Conservation (phyloP, 2,113 vertebrate species). For the Cygnus buccinator region DNA sequence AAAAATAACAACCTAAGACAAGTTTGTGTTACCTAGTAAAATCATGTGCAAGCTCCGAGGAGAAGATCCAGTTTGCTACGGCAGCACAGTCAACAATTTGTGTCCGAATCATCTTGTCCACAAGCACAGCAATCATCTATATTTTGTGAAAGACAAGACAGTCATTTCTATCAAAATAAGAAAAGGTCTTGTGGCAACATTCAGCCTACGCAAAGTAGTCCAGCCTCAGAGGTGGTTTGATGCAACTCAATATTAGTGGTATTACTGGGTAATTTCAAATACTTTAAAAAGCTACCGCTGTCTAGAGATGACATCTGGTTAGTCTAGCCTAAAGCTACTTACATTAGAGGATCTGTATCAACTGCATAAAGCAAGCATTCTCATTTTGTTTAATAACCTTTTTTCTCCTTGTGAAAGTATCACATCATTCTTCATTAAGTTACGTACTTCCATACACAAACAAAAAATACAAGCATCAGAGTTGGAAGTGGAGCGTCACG, state of each 20-base stretch:
- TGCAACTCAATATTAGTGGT: neutral
- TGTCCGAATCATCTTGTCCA: constrained; percentile 97
- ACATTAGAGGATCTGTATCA: neutral
- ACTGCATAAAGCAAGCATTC: neutral
- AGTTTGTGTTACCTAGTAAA: constrained; percentile 88
- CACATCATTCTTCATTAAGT: neutral
- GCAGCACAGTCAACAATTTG: constrained; percentile 98
- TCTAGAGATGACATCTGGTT: neutral
- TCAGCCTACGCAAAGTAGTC: neutral
- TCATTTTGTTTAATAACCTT: neutral
- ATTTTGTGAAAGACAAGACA: neutral
- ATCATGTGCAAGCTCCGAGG: constrained; percentile 93
- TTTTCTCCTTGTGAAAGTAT: neutral
- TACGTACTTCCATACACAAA: neutral
- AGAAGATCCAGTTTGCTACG: constrained; percentile 99
- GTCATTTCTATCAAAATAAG: neutral
- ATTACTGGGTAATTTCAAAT: neutral
- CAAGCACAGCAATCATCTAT: constrained; percentile 94
- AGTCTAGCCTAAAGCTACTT: neutral
- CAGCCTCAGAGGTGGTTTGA: neutral
- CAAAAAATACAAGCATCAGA: neutral
- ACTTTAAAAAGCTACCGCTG: neutral
- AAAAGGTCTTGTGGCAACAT: neutral
- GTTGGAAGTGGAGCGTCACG: neutral
- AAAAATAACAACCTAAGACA: neutral